Base-by-base conservation (phyloP, 2,888 invertebrate genomes). In the Hirtodrosophila histrioides region DNA sequence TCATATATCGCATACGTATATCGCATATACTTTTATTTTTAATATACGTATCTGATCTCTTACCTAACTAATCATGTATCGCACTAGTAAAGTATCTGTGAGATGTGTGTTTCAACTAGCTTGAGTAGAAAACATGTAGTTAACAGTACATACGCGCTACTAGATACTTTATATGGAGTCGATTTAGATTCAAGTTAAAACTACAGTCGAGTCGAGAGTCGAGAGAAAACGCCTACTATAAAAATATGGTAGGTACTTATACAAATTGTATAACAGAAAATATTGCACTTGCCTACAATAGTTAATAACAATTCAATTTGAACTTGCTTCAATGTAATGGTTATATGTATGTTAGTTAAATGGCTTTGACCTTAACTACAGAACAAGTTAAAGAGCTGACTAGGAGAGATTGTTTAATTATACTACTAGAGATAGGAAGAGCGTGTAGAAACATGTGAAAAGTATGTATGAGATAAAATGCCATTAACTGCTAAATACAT, bases 221-320 rank as follows among this genome's bases (percentile, higher is more conserved):
- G 67, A 68, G 83, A 79, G 81, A 85, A 84, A 87, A 87, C 64
- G 68, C 69, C 88, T 87, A 87, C 85, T 82, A 85, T 75, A 75
- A 78, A 87, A 87, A 82, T 87, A 87, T 70, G 78, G 68, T 80
- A 80, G 81, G 81, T 73, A 77, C 65, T 53, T 74, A 67, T 66
- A 61, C 63, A 76, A 64, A 67, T 17, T 60, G 67, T 67, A 63
- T 67, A 84, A 81, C 70, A 86, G 67, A 86, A 17, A 66, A 83
- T 86, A 86, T 86, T 86, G 82, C 81, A 74, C 67, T 77, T 87
- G 67, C 53, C 78, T 82, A 87, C 82, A 68, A 67, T 70, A 70
- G 87, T 81, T 76, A 69, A 72, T 87, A 82, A 82, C 82, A 82
- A 87, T 82, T 80, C 85, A 68, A 77, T 82, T 87, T 82, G 88